Base-by-base conservation (phyloP, 2,797 vertebrate genomes). In the Diceros bicornis region DNA sequence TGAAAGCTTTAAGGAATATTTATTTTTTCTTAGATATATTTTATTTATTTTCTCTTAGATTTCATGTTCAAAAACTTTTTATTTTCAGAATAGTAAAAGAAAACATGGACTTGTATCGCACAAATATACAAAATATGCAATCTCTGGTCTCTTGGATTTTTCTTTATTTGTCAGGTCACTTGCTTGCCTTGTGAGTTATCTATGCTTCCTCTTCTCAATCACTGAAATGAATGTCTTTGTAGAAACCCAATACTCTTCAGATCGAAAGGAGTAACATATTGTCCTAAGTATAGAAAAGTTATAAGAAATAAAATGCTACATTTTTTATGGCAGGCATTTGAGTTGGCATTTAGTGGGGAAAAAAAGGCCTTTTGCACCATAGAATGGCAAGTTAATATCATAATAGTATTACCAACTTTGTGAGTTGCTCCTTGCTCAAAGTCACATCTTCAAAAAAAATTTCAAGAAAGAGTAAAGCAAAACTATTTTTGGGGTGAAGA, bases 401-500 rank as follows among this genome's bases (percentile, higher is more conserved):
- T 16, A 96, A 79, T 74, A 96, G 88, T 91, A 93, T 95, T 97
- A 88, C 75, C 87, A 92, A 88, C 66, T 95, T 77, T 85, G 41
- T 17, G 86, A 94, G 29, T 17, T 50, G 47, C 44, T 59, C 2
- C 17, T 78, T 97, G 98, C 96, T 96, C 52, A 90, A 97, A 97
- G 94, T 97, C 90, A 86, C 1, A 66, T 88, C 84, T 87, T 90
- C 7, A 88, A 87, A 91, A 90, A 79, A 87, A 93, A 86, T 79
- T 71, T 95, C 47, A 37, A 91, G 55, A 93, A 98, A 96, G 84
- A 41, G 34, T 89, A 96, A 78, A 61, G 18, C 4, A 97, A 55
- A 96, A 85, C 41, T 95, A 97, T 94, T 97, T 97, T 93, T 18
- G 21, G 18, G 37, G 81, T 95, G 4, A 83, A 97, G 98, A 97